A percentile compares a stretch with the other conserved stretches of the same genome.
Evolutionary conservation across 2,113 vertebrate genomes (phyloP).

Genomic region (Tachysurus fulvidraco): DNA sequence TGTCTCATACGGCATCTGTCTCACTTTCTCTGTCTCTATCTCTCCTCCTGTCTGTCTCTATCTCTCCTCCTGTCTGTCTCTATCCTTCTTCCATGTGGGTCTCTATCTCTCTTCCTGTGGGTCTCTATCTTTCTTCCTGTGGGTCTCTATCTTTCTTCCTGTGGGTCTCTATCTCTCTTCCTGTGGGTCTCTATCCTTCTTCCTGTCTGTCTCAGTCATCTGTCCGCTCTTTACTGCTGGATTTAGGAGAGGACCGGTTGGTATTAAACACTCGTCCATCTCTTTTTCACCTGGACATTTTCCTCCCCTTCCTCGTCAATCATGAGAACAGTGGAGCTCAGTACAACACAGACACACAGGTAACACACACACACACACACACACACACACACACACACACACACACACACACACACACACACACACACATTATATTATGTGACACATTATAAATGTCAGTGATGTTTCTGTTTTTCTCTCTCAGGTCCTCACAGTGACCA

Average conservation of each 20-base stretch:
- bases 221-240: slow-evolving; percentile 74
- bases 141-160: not conserved
- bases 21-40: not conserved
- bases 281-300: slow-evolving; percentile 78
- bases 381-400: not conserved
- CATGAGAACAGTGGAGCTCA: slow-evolving; percentile 78
- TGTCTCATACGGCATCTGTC: not conserved
- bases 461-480: not conserved
- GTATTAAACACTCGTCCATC: slow-evolving; percentile 74
- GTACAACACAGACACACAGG: slow-evolving; percentile 79
- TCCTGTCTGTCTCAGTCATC: slow-evolving; percentile 52
- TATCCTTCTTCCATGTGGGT: not conserved
- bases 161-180: not conserved
- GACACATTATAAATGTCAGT: not conserved
- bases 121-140: not conserved
- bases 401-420: not conserved
- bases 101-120: not conserved
- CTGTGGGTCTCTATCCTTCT: not conserved
- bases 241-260: slow-evolving; percentile 82
- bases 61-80: not conserved
- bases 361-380: slow-evolving; percentile 48
- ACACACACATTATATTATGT: not conserved
- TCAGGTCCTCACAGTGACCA: slow-evolving; percentile 72
- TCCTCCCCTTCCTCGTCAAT: slow-evolving; percentile 73
- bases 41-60: not conserved